These are phyloP conservation scores for Megalops atlanticus DNA, from an alignment of 2,113 vertebrate genomes.

Conservation along the genomic window DNA sequence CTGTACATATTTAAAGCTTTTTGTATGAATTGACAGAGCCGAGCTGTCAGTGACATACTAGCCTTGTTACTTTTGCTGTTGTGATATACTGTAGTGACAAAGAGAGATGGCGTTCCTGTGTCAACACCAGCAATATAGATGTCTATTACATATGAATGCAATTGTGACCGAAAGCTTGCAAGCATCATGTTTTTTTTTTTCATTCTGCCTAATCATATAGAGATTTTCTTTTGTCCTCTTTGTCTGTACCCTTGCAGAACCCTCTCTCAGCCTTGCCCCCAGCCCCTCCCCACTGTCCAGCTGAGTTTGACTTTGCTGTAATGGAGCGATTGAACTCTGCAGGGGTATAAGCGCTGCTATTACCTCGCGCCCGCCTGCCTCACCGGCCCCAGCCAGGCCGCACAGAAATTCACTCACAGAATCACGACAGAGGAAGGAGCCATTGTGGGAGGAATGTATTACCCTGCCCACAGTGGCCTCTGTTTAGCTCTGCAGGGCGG, in stretches of 20 bases:
- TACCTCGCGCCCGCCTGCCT: background rate
- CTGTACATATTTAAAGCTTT: slow-evolving; percentile 61
- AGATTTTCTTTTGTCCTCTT: background rate
- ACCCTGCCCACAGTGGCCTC: background rate
- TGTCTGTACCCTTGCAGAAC: background rate
- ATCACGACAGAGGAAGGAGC: background rate
- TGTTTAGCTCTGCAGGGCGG: background rate
- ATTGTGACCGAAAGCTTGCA: slow-evolving; percentile 55
- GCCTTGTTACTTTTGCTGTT: slow-evolving; percentile 31
- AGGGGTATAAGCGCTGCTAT: slow-evolving; percentile 1
- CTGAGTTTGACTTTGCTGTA: background rate
- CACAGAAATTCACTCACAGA: background rate
- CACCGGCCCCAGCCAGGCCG: too few relatives aligned
- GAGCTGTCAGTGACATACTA: background rate
- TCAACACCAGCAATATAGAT: slow-evolving; percentile 43
- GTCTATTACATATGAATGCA: slow-evolving; percentile 48
- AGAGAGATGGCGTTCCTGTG: slow-evolving; percentile 38
- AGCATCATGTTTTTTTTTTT: slow-evolving; percentile 8
- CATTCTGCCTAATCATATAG: background rate
- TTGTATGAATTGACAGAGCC: slow-evolving; percentile 20
- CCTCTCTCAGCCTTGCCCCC: background rate
- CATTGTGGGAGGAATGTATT: background rate
- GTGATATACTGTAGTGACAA: slow-evolving; percentile 36
- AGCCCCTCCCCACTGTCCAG: background rate
- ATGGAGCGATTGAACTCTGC: slow-evolving; percentile 16